Evolutionary conservation across 2,113 vertebrate species (phyloP).

Genomic region (Ornithorhynchus anatinus): DNA sequence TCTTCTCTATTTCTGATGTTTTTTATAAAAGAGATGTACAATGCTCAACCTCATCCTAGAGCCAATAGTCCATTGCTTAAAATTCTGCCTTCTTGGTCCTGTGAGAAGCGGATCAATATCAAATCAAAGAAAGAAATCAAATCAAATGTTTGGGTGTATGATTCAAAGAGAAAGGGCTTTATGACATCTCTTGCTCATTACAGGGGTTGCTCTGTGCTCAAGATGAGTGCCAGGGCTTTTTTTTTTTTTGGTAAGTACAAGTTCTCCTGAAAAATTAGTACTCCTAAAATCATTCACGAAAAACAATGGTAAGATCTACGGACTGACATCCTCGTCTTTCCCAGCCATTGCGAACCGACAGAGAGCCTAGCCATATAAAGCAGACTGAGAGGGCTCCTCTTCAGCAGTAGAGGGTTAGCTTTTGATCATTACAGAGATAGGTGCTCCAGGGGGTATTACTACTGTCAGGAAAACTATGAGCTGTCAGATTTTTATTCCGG

Average conservation of each 20-base stretch:
- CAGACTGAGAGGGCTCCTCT: background rate
- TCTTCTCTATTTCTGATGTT: no score
- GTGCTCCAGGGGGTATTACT: background rate
- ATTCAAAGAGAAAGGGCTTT: background rate
- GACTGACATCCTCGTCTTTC: background rate
- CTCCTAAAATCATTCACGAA: background rate
- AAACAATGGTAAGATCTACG: background rate
- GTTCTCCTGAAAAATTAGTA: background rate
- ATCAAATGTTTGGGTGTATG: background rate
- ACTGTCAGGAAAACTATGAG: background rate
- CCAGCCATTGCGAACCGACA: background rate
- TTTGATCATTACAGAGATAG: background rate
- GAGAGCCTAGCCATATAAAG: background rate
- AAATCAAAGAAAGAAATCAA: background rate
- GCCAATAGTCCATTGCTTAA: background rate
- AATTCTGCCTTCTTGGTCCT: background rate
- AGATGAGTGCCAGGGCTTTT: background rate
- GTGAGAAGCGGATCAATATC: conserved; percentile 13
- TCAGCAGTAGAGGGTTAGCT: fast-evolving
- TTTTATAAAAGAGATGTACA: fast-evolving
- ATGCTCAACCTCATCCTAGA: background rate
- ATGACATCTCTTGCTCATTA: background rate
- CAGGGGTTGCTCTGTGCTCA: background rate
- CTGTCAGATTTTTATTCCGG: background rate
- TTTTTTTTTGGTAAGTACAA: background rate